Evolutionary conservation across 1,140 invertebrate species (phyloP).

Genomic region (Babylonia areolata): DNA sequence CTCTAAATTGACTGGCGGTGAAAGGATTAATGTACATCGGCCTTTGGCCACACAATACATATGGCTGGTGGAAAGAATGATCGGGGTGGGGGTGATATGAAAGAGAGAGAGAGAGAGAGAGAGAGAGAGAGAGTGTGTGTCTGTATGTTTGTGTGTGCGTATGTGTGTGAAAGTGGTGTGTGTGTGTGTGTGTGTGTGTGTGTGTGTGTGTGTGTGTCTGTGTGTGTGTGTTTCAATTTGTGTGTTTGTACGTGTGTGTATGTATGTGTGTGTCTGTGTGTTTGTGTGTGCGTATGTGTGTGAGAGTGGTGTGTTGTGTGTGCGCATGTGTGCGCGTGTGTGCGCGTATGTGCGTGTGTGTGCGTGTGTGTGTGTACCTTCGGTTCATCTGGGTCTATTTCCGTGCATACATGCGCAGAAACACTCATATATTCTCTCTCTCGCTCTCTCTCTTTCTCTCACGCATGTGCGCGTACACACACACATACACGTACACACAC

Average conservation of each 20-base stretch:
- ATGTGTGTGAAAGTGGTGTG: background rate
- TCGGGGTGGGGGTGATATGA: no score
- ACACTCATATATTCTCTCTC: background rate
- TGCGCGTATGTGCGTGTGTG: background rate
- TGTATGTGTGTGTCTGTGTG: conserved; percentile 24
- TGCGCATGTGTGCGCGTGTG: conserved; percentile 17
- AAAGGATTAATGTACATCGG: no score
- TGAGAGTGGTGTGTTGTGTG: no score
- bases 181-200: background rate
- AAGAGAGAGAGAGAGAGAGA: background rate
- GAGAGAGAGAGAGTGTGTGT: no score
- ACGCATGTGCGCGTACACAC: background rate
- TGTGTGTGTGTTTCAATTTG: background rate
- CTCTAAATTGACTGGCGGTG: no score
- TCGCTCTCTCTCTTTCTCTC: background rate
- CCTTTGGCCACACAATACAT: no score
- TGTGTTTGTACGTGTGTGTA: background rate
- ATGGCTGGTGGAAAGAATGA: no score
- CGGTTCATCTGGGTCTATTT: background rate
- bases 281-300: background rate
- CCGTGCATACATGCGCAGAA: background rate
- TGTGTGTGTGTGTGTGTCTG: background rate
- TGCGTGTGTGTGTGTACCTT: no score
- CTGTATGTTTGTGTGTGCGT: background rate
- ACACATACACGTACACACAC: background rate